phyloP scores from a whole-genome alignment of 2,113 vertebrate species.

The Strix aluco region DNA sequence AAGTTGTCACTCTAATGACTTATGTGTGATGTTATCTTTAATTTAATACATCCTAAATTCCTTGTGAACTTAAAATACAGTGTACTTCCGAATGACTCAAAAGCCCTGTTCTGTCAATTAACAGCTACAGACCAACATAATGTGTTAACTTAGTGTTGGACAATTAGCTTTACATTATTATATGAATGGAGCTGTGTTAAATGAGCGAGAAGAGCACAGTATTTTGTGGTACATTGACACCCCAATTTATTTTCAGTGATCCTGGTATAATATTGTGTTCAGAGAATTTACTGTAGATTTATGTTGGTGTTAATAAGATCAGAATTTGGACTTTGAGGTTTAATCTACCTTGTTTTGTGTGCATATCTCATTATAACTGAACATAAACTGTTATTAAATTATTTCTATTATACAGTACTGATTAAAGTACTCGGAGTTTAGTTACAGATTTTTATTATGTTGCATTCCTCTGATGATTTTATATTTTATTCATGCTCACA shows the following conservation, averaged over 20 bases:
- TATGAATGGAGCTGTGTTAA: not conserved
- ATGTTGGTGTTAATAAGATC: not conserved
- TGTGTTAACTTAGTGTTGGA: not conserved
- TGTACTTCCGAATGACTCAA: not conserved
- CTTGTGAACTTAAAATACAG: not conserved
- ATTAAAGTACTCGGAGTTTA: not conserved
- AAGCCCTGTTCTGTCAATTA: not conserved
- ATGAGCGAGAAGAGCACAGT: not conserved
- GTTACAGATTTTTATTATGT: not conserved
- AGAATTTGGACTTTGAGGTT: not conserved
- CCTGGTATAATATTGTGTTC: not conserved
- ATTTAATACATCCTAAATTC: not conserved
- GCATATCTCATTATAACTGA: not conserved
- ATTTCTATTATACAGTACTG: not conserved
- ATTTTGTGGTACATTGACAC: constrained; percentile 10
- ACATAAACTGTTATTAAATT: not conserved
- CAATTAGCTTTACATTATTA: constrained; percentile 9
- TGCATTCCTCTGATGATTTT: not conserved
- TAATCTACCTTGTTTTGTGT: not conserved
- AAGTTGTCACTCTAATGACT: not conserved
- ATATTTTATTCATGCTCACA: not conserved
- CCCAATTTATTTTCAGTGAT: not conserved
- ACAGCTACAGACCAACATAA: not conserved
- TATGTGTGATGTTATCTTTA: not conserved
- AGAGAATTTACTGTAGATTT: not conserved